Base-by-base conservation (phyloP, 2,797 vertebrate species). In the Mastacembelus armatus region DNA sequence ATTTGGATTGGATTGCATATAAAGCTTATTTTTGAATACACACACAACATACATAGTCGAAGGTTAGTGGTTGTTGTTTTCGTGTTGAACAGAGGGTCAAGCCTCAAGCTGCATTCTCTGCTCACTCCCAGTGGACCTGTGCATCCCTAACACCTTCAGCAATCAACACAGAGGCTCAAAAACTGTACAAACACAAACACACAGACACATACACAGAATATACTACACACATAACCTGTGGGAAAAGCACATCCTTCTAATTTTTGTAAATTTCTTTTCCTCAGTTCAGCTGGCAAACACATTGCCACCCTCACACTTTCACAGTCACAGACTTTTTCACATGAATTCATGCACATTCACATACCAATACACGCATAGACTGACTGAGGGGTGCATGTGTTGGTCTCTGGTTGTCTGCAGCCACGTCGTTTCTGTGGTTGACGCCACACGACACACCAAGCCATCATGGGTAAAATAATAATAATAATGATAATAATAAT, bases 381-480 rank as follows among this genome's bases (percentile, higher is more conserved):
- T 93, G 92, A 93, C 87, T 92, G 87, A 92, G 93, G 94, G 92
- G 63, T 94, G 96, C 94, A 61, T 86, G 81, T 90, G 89, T 90
- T 95, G 97, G 92, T 96, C 97, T 96, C 93, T 95, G 96, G 96
- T 96, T 96, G 96, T 97, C 95, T 97, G 97, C 94, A 91, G 95
- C 97, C 96, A 95, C 96, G 96, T 96, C 95, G 96, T 94, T 95
- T 95, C 97, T 97, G 97, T 93, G 98, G 98, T 99, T 99, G 98
- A 99, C 95, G 94, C 97, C 96, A 95, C 96, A 94, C 95, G 96
- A 94, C 95, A 96, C 96, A 97, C 96, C 95, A 89, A 94, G 92
- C 95, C 95, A 96, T 96, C 92, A 94, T 96, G 95, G 92, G 94
- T 95, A 90, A 93, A 65, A 42, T n/a, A n/a, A n/a, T n/a, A n/a